These are phyloP conservation scores for Lepus timidus DNA, from an alignment of 2,113 vertebrate species.

Conservation along the genomic window DNA sequence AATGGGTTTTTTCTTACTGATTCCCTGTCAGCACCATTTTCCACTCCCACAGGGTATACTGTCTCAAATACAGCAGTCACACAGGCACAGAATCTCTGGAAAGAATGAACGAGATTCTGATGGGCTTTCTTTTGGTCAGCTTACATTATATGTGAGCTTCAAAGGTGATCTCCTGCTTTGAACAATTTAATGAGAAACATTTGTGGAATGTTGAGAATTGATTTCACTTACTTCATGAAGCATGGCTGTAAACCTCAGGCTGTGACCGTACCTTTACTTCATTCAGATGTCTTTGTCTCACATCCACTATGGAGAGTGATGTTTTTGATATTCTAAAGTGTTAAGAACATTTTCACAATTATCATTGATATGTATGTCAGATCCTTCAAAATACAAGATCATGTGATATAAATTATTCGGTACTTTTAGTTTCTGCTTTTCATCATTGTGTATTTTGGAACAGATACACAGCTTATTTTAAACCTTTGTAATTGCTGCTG, in stretches of 20 bases:
- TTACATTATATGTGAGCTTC: neutral
- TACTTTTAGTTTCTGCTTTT: slow-evolving; percentile 22
- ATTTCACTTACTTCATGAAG: slow-evolving; percentile 43
- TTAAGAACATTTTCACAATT: slow-evolving; percentile 14
- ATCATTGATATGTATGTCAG: neutral
- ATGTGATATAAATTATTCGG: neutral
- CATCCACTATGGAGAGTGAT: slow-evolving; percentile 17
- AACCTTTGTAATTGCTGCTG: slow-evolving; percentile 38
- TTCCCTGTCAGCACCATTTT: neutral
- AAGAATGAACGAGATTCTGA: neutral
- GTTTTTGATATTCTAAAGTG: slow-evolving; percentile 9
- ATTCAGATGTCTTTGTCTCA: neutral
- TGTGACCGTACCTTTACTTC: slow-evolving; percentile 5
- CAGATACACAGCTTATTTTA: slow-evolving; percentile 19
- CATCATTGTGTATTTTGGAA: slow-evolving; percentile 13
- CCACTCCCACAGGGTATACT: neutral
- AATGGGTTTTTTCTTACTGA: neutral
- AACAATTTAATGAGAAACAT: neutral
- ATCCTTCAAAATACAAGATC: slow-evolving; percentile 38
- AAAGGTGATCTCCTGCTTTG: neutral
- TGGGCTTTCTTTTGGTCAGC: neutral
- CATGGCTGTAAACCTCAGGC: neutral
- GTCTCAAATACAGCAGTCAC: neutral
- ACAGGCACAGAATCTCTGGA: neutral
- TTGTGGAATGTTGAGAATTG: slow-evolving; percentile 18